Conservation (phyloP, 2,113 vertebrate species). For the Ceratotherium simum region DNA sequence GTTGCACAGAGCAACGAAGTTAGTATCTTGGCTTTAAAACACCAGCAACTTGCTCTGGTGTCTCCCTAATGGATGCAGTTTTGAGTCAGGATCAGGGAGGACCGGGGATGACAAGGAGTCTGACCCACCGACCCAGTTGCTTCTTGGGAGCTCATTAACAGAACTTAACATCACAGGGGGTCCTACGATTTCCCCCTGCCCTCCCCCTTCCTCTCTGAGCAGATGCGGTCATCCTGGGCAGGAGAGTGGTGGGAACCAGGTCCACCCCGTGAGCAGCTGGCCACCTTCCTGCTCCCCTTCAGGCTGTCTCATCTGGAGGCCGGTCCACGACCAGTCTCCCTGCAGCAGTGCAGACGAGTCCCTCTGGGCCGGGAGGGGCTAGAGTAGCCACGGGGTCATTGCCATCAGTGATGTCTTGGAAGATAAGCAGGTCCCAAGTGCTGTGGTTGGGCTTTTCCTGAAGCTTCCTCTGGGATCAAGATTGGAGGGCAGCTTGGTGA, state of each 20-base stretch:
- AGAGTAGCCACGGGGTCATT: rapidly evolving
- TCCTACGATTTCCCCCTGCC: rapidly evolving
- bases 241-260: not conserved
- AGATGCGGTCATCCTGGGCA: not conserved
- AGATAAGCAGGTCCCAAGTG: not conserved
- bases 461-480: not conserved
- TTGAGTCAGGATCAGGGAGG: rapidly evolving
- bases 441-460: not conserved
- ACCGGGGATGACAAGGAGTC: rapidly evolving
- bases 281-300: too few relatives aligned
- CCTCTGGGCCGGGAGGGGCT: rapidly evolving
- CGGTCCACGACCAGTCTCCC: not conserved
- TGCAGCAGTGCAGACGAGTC: rapidly evolving
- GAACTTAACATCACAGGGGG: too few relatives aligned
- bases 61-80: rapidly evolving
- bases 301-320: rapidly evolving
- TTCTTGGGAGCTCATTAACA: not conserved
- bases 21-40: too few relatives aligned
- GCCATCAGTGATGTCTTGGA: rapidly evolving
- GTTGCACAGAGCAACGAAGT: rapidly evolving
- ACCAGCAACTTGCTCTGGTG: rapidly evolving
- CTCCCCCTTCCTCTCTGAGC: rapidly evolving
- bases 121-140: rapidly evolving
- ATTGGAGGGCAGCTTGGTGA: not conserved
- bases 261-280: rapidly evolving